phyloP scores from a whole-genome alignment of 2,113 vertebrate genomes.

The Centropristis striata region DNA sequence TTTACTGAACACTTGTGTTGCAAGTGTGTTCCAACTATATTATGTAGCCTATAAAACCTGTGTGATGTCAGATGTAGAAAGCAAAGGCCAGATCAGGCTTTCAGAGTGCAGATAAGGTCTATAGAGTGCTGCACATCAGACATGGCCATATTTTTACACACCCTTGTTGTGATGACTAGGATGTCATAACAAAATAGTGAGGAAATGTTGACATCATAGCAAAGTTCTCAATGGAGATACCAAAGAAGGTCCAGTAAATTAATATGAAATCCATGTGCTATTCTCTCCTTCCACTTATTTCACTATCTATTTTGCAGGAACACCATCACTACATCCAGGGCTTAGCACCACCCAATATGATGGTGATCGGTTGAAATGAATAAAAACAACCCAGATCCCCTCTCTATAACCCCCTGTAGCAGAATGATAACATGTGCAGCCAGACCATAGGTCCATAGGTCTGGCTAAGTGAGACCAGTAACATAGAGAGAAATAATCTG shows the following conservation, averaged over 20 bases:
- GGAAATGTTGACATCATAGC: neutral
- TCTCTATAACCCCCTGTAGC: no score
- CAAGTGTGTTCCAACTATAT: neutral
- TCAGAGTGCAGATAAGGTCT: neutral
- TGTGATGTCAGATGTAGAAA: neutral
- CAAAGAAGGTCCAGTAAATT: neutral
- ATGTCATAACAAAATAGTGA: neutral
- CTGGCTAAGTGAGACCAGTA: no score
- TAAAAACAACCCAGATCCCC: no score
- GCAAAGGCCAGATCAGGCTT: neutral
- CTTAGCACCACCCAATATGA: no score
- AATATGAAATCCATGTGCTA: no score
- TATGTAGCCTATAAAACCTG: slow-evolving; percentile 16
- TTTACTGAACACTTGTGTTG: neutral
- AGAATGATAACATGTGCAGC: no score
- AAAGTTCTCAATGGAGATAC: neutral
- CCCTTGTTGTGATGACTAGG: neutral
- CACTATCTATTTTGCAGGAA: no score
- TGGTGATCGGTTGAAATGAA: no score
- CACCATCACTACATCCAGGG: no score
- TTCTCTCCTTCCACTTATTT: no score
- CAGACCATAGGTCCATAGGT: no score
- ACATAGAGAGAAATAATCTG: no score
- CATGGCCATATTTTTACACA: neutral
- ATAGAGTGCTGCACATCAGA: neutral